Evolutionary conservation across 1,140 invertebrate genomes (phyloP).

Genomic region (Drosophila bifasciata): DNA sequence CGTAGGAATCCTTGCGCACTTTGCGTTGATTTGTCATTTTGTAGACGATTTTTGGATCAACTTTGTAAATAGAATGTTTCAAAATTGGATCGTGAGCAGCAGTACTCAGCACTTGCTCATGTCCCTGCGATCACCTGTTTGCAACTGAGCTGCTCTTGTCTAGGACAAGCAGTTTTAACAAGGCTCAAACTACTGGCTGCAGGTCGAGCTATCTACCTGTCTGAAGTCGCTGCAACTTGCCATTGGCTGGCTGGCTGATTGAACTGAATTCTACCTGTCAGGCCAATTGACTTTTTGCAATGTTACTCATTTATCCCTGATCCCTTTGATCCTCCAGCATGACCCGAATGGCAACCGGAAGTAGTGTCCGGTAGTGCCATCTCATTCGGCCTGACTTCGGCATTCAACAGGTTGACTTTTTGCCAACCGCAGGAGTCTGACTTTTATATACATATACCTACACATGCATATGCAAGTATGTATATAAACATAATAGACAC

Average conservation of each 20-base stretch:
- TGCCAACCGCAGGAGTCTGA: constrained; percentile 67
- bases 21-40: constrained; percentile 75
- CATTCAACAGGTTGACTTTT: constrained; percentile 72
- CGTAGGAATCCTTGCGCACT: constrained; percentile 73
- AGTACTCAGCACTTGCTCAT: constrained; percentile 42
- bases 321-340: constrained; percentile 9
- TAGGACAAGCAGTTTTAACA: constrained; percentile 60
- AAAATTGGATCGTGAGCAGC: neutral
- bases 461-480: constrained; percentile 20
- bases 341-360: constrained; percentile 52
- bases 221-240: constrained; percentile 13
- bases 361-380: constrained; percentile 5
- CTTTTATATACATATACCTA: constrained; percentile 51
- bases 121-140: constrained; percentile 75
- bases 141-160: constrained; percentile 56
- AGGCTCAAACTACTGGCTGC: constrained; percentile 24
- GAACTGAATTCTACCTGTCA: constrained; percentile 41
- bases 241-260: constrained; percentile 42
- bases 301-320: constrained; percentile 55
- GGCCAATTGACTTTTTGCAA: constrained; percentile 78
- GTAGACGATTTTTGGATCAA: neutral
- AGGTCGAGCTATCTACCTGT: constrained; percentile 22
- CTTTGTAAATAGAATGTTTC: neutral
- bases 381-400: constrained; percentile 29
- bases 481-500: constrained; percentile 36